These are phyloP conservation scores for Hassar affinis DNA, from an alignment of 2,113 vertebrate genomes.

Conservation along the genomic window DNA sequence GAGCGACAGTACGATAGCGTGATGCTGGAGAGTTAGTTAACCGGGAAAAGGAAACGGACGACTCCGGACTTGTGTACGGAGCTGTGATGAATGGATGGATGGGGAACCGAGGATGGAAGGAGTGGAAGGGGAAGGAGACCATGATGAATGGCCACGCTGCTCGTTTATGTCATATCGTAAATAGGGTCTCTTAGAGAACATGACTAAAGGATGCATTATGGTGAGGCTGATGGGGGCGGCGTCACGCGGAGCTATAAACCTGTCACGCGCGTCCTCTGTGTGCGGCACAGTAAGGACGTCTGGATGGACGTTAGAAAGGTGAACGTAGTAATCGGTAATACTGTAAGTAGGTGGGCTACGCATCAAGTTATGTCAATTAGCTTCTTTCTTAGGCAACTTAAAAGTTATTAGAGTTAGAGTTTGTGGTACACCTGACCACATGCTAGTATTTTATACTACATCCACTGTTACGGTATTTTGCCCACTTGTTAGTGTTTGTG, in stretches of 20 bases:
- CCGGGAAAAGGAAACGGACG: not conserved
- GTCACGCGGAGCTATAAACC: conserved; percentile 15
- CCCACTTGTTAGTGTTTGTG: not conserved
- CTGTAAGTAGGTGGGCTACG: too few relatives aligned
- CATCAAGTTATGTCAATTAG: not conserved
- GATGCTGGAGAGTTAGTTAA: not conserved
- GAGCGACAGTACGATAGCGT: not conserved
- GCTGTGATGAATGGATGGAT: conserved; percentile 13
- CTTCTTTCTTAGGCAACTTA: not conserved
- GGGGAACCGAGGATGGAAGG: not conserved
- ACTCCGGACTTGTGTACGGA: not conserved
- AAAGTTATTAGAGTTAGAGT: not conserved
- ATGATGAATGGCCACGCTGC: conserved; percentile 4
- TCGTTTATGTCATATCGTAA: conserved; percentile 30
- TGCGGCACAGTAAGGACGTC: not conserved
- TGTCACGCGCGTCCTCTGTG: not conserved
- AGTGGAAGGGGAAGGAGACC: not conserved
- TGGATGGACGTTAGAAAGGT: too few relatives aligned
- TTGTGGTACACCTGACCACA: too few relatives aligned
- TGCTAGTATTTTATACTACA: not conserved
- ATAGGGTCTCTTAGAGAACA: conserved; percentile 27
- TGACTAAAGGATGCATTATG: conserved; percentile 21
- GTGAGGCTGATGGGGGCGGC: not conserved
- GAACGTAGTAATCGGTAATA: not conserved
- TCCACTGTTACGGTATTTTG: not conserved